Percentiles rank a stretch among this genome's conserved stretches.
phyloP scores from a whole-genome alignment of 2,113 vertebrate genomes.

The Aphyosemion australe region DNA sequence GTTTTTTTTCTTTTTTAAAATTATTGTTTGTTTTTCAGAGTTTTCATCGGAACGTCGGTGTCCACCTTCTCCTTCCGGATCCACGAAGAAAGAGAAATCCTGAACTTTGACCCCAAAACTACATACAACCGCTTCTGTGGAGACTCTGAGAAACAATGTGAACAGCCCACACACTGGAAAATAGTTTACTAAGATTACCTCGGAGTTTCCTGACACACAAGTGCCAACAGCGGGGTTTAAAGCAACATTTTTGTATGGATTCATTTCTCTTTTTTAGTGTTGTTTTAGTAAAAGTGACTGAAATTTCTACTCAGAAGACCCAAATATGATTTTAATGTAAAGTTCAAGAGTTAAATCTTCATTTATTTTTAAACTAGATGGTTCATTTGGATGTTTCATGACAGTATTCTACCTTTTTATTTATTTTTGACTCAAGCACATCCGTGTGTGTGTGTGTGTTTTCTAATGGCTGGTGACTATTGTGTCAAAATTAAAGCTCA shows the following conservation, averaged over 20 bases:
- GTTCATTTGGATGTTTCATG: conserved; percentile 6
- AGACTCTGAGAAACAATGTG: conserved; percentile 87
- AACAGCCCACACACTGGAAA: conserved; percentile 98
- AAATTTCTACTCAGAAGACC: conserved; percentile 24
- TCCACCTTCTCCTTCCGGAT: conserved; percentile 99
- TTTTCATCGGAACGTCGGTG: conserved; percentile 94
- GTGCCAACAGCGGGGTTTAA: conserved; percentile 62
- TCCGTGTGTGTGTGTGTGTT: not conserved
- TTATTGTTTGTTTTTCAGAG: conserved; percentile 70
- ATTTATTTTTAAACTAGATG: conserved; percentile 23
- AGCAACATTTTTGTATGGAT: conserved; percentile 18
- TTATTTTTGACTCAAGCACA: not conserved
- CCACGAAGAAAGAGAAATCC: conserved; percentile 94
- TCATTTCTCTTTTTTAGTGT: conserved; percentile 21
- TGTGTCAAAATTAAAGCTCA: too few species aligned
- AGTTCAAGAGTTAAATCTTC: conserved; percentile 22
- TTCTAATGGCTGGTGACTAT: too few species aligned
- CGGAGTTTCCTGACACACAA: conserved; percentile 40
- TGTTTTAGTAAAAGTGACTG: conserved; percentile 54
- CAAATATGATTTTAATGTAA: conserved; percentile 27
- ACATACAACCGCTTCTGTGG: conserved; percentile 97
- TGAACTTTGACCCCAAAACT: conserved; percentile 92
- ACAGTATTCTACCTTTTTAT: conserved; percentile 13
- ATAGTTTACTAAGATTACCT: conserved; percentile 77
- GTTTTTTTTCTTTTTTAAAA: not conserved